Evolutionary conservation across 2,113 vertebrate species (phyloP), one percentile per base, ranked within the genome.

Genomic region (Otis tarda): DNA sequence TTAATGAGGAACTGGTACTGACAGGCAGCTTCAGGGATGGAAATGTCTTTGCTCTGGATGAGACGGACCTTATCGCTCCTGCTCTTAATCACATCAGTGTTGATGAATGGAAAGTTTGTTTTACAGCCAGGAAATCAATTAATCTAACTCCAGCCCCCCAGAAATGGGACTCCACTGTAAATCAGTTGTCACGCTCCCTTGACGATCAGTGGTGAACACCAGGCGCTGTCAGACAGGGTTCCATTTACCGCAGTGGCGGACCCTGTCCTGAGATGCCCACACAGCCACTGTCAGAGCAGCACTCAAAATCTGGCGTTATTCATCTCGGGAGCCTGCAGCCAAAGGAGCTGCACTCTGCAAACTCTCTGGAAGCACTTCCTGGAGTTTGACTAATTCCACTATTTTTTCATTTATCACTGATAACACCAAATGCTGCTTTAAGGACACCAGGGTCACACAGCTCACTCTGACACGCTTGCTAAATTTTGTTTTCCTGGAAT

Each of bases 401-500:
- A 9, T 39, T 84, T 94, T 91, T 83, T 78, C 18, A 19, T 78
- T 70, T 78, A 24, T 21, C 53, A 19, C 24, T 70, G 35, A 49
- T 86, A 63, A 80, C 67, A 37, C 30, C 30, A 81, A 67, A 68
- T n/a, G 24, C 35, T 78, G 24, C 21, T 78, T 63, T 83, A 89
- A 92, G 56, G 27, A 70, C 55, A 74, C 7, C 13, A 45, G 30
- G 28, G 57, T 61, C 60, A 33, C 9, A 18, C 49, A 76, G 76
- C 55, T 78, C 67, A 71, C 64, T 67, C 8, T 63, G 83, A 90
- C 68, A 87, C 24, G 16, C 53, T 35, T 43, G 71, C 79, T 77
- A 49, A 60, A 65, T 88, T 81, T 94, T 63, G 43, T 92, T 96
- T 92, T 89, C 61, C 76, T 89, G 73, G 57, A 94, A 87, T 89